phyloP scores from a whole-genome alignment of 1,140 invertebrate genomes.

The Drosophila bipectinata region DNA sequence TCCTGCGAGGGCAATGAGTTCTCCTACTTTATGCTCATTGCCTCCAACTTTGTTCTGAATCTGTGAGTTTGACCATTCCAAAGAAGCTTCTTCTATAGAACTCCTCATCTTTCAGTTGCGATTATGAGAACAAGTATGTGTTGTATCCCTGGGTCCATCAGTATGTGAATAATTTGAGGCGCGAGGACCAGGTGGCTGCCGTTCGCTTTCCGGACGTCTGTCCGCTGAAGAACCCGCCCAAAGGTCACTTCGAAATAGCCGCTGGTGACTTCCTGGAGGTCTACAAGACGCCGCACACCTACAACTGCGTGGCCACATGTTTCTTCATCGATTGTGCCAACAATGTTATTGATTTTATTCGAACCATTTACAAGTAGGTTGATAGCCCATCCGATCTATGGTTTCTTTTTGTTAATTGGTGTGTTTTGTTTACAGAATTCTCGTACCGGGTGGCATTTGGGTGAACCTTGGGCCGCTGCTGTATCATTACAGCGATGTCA shows the following conservation, averaged over 20 bases:
- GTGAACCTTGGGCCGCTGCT: constrained; percentile 96
- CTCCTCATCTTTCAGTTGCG: constrained; percentile 45
- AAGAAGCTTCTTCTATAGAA: not conserved
- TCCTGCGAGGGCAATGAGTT: constrained; percentile 98
- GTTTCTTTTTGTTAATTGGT: not conserved
- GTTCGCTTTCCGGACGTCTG: constrained; percentile 96
- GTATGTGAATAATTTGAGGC: constrained; percentile 93
- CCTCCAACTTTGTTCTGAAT: constrained; percentile 98
- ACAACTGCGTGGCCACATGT: constrained; percentile 97
- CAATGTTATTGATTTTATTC: constrained; percentile 97
- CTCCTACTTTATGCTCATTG: constrained; percentile 98
- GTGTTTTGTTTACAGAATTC: constrained; percentile 85
- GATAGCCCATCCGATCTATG: not conserved
- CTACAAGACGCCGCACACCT: constrained; percentile 90
- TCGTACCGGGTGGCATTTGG: constrained; percentile 95
- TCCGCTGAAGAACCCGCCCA: constrained; percentile 88
- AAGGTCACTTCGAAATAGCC: constrained; percentile 93
- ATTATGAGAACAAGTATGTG: constrained; percentile 77
- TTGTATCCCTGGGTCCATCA: constrained; percentile 97
- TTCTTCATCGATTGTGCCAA: constrained; percentile 99
- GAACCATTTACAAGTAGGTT: constrained; percentile 92
- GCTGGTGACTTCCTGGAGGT: constrained; percentile 97
- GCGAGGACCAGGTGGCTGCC: constrained; percentile 91
- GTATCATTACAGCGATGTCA: constrained; percentile 97
- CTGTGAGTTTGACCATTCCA: constrained; percentile 85